Evolutionary conservation across 1,140 invertebrate species (phyloP).

Genomic region (Nebria ingens): DNA sequence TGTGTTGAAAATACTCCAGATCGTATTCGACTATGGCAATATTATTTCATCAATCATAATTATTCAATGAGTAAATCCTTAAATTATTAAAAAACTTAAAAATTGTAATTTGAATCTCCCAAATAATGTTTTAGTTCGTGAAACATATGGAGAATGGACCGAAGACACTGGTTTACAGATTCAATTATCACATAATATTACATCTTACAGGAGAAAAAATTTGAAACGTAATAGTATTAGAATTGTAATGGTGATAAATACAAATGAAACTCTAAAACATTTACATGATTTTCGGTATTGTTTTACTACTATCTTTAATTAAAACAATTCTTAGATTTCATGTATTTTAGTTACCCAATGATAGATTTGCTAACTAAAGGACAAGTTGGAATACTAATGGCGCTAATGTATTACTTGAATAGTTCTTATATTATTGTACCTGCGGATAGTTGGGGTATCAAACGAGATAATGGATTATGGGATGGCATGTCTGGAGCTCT

Average conservation of each 20-base stretch:
- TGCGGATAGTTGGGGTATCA: not conserved
- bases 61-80: no score
- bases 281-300: constrained; percentile 6
- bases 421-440: not conserved
- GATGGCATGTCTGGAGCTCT: not conserved
- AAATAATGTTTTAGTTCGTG: constrained; percentile 6
- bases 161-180: not conserved
- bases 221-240: not conserved
- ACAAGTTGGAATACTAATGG: not conserved
- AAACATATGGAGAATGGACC: constrained; percentile 6
- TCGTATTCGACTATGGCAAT: not conserved
- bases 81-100: no score
- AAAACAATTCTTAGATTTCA: no score
- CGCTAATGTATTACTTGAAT: constrained; percentile 14
- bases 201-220: not conserved
- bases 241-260: not conserved
- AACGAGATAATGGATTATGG: not conserved
- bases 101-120: constrained; percentile 9
- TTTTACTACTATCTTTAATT: not conserved
- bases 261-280: not conserved
- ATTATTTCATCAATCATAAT: not conserved
- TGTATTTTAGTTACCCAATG: constrained; percentile 9
- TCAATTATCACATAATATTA: not conserved
- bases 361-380: constrained; percentile 12
- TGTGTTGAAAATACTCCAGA: not conserved